Conservation (phyloP, 2,888 invertebrate species). For the Machimus rusticus region DNA sequence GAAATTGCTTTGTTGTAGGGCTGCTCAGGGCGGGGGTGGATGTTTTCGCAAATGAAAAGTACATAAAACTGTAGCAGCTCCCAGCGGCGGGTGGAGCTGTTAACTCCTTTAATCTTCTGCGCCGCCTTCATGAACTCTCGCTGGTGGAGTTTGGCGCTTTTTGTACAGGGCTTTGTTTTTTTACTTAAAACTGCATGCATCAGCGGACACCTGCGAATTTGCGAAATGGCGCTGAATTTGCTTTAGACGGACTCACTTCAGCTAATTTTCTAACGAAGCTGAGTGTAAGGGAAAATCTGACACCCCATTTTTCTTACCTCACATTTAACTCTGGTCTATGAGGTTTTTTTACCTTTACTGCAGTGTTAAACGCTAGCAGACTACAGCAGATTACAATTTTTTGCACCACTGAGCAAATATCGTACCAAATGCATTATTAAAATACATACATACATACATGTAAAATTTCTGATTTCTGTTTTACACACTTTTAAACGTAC, state of each 20-base stretch:
- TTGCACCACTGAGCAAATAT: background rate
- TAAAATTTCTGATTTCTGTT: too few species aligned
- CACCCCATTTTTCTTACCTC: background rate
- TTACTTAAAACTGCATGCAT: background rate
- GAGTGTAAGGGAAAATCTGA: background rate
- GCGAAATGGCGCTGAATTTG: background rate
- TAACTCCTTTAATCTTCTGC: slow-evolving; percentile 1
- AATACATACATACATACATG: too few species aligned
- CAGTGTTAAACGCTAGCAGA: too few species aligned
- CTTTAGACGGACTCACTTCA: background rate
- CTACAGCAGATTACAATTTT: background rate
- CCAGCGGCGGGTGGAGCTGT: background rate
- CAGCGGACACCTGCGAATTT: background rate
- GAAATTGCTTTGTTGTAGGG: slow-evolving; percentile 16
- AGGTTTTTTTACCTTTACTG: too few species aligned
- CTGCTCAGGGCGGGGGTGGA: background rate
- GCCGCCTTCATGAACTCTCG: background rate
- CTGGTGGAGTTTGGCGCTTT: background rate
- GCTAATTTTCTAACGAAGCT: background rate
- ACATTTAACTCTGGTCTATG: background rate
- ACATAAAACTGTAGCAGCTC: slow-evolving; percentile 8
- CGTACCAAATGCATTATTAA: too few species aligned
- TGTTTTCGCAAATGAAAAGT: slow-evolving; percentile 27
- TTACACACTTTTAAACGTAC: too few species aligned
- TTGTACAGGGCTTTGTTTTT: background rate